These are phyloP conservation scores for Crotalus helleri DNA, from an alignment of 2,113 vertebrate genomes.

Conservation along the genomic window DNA sequence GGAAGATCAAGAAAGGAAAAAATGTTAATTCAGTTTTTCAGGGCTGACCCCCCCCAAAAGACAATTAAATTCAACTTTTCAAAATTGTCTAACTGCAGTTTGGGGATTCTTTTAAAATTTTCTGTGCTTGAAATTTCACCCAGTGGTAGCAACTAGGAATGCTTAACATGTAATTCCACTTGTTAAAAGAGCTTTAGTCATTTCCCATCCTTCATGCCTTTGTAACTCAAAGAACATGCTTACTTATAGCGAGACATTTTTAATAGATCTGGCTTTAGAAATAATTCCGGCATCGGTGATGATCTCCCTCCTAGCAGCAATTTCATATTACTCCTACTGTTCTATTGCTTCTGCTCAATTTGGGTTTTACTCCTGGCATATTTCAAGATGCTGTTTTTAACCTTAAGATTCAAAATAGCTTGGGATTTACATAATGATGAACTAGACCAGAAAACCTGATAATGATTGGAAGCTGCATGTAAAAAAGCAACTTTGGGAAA, in stretches of 20 bases:
- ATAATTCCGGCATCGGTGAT: background rate
- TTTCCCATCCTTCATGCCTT: background rate
- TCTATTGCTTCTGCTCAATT: background rate
- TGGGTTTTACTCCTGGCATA: background rate
- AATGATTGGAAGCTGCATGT: background rate
- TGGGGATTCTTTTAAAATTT: no score
- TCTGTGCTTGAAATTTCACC: background rate
- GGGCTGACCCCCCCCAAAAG: background rate
- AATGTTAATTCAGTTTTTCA: background rate
- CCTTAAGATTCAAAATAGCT: background rate
- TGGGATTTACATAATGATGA: background rate
- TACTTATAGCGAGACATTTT: background rate
- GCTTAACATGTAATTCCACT: background rate
- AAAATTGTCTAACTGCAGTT: background rate
- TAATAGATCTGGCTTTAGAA: background rate
- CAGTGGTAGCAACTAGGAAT: background rate
- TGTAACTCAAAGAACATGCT: background rate
- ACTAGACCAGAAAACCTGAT: background rate
- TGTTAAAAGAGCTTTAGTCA: no score
- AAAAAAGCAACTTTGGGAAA: background rate
- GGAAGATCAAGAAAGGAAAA: background rate
- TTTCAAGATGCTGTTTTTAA: background rate
- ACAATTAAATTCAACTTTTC: background rate
- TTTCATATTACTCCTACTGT: background rate
- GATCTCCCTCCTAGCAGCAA: background rate